These are phyloP conservation scores for Hyposoter dolosus DNA, from an alignment of 2,888 invertebrate genomes.

Conservation along the genomic window DNA sequence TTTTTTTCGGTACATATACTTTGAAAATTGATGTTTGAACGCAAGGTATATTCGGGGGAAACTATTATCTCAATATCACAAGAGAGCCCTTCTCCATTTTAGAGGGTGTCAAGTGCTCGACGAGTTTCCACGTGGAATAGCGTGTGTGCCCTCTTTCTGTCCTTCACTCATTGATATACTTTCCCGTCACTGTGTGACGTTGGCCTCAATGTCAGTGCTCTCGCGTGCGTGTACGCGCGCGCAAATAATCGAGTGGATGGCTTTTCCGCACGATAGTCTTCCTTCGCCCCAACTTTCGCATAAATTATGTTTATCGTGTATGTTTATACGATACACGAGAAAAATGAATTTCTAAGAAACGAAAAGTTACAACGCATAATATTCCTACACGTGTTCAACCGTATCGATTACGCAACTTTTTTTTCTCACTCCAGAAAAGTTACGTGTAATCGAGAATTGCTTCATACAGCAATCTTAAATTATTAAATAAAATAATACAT, in stretches of 20 bases:
- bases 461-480: not conserved
- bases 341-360: not conserved
- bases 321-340: not conserved
- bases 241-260: constrained; percentile 62
- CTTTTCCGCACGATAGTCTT: constrained; percentile 57
- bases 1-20: not conserved
- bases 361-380: not conserved
- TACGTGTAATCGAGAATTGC: constrained; percentile 12
- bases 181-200: constrained; percentile 16
- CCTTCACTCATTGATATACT: constrained; percentile 15
- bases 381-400: not conserved
- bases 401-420: constrained; percentile 1
- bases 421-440: not conserved
- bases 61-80: not conserved
- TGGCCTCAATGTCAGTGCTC: constrained; percentile 17
- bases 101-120: constrained; percentile 1
- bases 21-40: not conserved
- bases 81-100: constrained; percentile 12
- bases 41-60: not conserved
- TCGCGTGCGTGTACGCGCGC: constrained; percentile 11
- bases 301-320: constrained; percentile 13
- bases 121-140: not conserved
- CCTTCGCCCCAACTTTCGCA: constrained; percentile 37
- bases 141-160: not conserved
- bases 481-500: too few species aligned